Conservation (phyloP, 2,113 vertebrate genomes). For the Laterallus jamaicensis region DNA sequence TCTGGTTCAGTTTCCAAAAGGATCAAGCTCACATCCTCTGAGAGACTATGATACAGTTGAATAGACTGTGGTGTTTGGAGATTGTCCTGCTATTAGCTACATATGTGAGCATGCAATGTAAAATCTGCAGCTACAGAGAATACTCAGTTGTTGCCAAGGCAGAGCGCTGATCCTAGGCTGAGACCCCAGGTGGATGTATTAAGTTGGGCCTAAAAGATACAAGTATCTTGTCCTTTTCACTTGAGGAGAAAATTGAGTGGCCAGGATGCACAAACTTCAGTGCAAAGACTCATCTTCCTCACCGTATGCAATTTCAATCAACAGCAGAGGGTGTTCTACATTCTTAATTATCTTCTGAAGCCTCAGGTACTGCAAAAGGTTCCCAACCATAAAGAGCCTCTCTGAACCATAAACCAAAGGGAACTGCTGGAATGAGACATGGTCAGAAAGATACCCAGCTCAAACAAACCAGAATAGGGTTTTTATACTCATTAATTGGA, state of each 20-base stretch:
- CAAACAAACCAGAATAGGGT: neutral
- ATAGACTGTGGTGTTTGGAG: neutral
- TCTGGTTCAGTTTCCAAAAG: neutral
- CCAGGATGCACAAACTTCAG: neutral
- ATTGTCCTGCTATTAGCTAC: neutral
- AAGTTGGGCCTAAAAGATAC: neutral
- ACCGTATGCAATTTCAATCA: neutral
- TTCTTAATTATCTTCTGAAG: neutral
- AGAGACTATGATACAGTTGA: neutral
- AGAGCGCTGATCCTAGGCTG: neutral
- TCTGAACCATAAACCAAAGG: neutral
- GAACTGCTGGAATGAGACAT: neutral
- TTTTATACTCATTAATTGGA: neutral
- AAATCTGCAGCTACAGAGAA: neutral
- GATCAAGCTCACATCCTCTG: neutral
- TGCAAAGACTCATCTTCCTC: neutral
- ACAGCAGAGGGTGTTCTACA: neutral
- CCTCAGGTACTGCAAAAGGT: neutral
- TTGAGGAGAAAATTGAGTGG: neutral
- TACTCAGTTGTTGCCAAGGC: neutral
- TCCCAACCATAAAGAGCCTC: neutral
- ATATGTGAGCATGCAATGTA: neutral
- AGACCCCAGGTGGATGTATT: neutral
- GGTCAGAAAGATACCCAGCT: neutral
- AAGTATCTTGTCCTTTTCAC: neutral